Conservation (phyloP, 2,113 vertebrate species). For the Ailurus styani region DNA sequence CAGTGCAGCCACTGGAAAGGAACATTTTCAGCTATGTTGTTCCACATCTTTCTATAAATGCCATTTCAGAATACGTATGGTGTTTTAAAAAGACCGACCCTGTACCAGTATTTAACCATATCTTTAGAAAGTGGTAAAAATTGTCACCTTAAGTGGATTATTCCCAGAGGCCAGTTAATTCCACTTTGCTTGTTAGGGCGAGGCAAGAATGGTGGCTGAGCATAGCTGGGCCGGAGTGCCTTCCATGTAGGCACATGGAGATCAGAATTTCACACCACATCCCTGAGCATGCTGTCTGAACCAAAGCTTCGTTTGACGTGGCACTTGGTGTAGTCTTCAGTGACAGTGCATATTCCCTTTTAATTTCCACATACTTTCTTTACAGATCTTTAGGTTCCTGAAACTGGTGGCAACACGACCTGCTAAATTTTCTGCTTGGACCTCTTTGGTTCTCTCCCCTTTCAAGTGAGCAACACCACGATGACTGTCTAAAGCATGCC, state of each 20-base stretch:
- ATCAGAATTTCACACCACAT: conserved; percentile 34
- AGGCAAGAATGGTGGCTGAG: not conserved
- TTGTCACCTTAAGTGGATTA: not conserved
- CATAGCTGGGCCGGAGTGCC: not conserved
- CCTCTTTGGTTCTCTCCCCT: conserved; percentile 81
- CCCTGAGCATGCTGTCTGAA: conserved; percentile 56
- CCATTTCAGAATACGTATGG: not conserved
- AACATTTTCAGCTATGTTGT: not conserved
- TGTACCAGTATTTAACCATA: not conserved
- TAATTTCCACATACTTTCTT: conserved; percentile 65
- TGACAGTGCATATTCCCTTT: not conserved
- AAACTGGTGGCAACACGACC: conserved; percentile 84
- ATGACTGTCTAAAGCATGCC: conserved; percentile 98
- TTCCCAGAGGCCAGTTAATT: not conserved
- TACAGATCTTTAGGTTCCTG: conserved; percentile 85
- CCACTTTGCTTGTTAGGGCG: not conserved
- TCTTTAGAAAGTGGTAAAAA: not conserved
- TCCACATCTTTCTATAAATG: not conserved
- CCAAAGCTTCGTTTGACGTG: not conserved
- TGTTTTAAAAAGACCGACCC: not conserved
- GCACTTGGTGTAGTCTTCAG: not conserved
- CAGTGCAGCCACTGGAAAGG: not conserved
- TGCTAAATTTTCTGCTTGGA: conserved; percentile 84
- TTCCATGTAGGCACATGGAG: conserved; percentile 29
- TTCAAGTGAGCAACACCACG: conserved; percentile 89